Evolutionary conservation across 2,888 invertebrate genomes (phyloP).

Genomic region (Dysmachus trigonus): DNA sequence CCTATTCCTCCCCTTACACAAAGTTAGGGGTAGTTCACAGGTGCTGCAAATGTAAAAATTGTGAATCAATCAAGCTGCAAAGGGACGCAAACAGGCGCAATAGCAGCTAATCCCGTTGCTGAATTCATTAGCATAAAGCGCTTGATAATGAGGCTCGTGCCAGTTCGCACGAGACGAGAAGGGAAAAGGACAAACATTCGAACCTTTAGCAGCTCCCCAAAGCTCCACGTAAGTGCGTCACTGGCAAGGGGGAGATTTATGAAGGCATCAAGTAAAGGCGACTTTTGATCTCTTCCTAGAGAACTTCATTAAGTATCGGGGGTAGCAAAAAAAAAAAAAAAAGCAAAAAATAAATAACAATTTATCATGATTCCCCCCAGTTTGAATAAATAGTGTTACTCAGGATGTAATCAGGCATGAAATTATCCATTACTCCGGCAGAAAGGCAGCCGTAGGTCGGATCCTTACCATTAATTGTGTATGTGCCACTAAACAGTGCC

Average conservation of each 20-base stretch:
- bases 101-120: background rate
- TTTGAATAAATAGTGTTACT: slow-evolving; percentile 38
- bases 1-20: background rate
- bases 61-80: background rate
- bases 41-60: background rate
- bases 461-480: slow-evolving; percentile 27
- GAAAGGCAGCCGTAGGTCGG: background rate
- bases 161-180: background rate
- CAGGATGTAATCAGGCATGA: slow-evolving; percentile 33
- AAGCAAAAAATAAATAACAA: background rate
- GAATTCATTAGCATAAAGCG: background rate
- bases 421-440: slow-evolving; percentile 20
- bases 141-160: background rate
- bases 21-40: background rate
- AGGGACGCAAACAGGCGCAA: background rate
- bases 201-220: background rate
- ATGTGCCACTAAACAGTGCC: slow-evolving; percentile 8
- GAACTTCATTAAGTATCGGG: slow-evolving; percentile 3
- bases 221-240: background rate
- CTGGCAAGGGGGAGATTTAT: background rate
- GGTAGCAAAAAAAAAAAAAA: background rate
- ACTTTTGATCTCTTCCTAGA: background rate
- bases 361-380: slow-evolving; percentile 26
- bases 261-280: background rate
- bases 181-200: background rate